Evolutionary conservation across 2,113 vertebrate species (phyloP), one percentile per base, ranked within the genome.

Genomic region (Narcine bancroftii): DNA sequence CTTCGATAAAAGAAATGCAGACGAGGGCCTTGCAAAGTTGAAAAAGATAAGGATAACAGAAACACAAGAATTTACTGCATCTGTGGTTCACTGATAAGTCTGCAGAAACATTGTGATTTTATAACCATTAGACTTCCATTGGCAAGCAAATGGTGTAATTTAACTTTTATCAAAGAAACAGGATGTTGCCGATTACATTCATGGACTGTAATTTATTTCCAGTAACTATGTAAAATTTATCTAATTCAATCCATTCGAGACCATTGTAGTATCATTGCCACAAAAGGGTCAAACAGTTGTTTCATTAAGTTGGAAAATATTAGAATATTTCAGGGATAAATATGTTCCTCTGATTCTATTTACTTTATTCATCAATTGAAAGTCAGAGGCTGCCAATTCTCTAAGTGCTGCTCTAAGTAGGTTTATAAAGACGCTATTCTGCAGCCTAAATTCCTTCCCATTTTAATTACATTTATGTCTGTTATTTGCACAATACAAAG

Each of bases 101-200:
- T 36, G 81, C 33, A 87, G 81, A 87, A 87, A 60, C 13, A 87
- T 39, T 60, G n/a, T 63, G n/a, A 87, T 56, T 60, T 60, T 60
- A 60, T 63, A 36, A 87, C 81, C n/a, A 36, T 63, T 60, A 87
- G 60, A 17, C 17, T n/a, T 24, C 81, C 33, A 63, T 87, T 87
- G 81, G 53, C 53, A 17, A 87, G 33, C 33, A 21, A 87, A 60
- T 87, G 81, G 6, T 36, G 36, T 60, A 87, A 87, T 36, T 56
- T 60, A 87, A 56, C 81, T 60, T 60, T 87, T 87, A 60, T 36
- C n/a, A 56, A 4, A 36, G 33, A 63, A 39, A 63, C 53, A 87
- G 81, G 81, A 87, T 87, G n/a, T 87, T 87, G 81, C 53, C 81
- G 60, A 87, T 87, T 60, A 60, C n/a, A 56, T 53, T 33, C 81